phyloP scores from a whole-genome alignment of 2,888 invertebrate genomes.

The Bellardia bayeri region DNA sequence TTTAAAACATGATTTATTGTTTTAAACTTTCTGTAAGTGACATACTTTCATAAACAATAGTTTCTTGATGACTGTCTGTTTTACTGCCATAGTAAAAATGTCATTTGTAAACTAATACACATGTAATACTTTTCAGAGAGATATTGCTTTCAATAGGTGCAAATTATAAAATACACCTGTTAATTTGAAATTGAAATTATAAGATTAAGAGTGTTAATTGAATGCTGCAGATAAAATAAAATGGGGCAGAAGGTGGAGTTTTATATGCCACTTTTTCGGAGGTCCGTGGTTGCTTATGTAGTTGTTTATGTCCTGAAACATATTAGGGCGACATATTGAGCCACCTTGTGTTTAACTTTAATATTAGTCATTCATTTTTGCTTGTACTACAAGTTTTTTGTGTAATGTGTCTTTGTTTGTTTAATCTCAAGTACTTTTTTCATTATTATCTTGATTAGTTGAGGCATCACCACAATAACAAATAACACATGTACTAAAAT shows the following conservation, averaged over 20 bases:
- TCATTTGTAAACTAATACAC: neutral
- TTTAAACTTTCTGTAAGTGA: conserved; percentile 48
- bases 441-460: neutral
- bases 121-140: neutral
- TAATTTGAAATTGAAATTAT: neutral
- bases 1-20: conserved; percentile 53
- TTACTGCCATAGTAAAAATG: neutral
- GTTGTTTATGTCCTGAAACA: no score
- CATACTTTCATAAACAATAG: conserved; percentile 53
- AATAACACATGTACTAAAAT: neutral
- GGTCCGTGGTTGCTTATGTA: no score
- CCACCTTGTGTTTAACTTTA: no score
- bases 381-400: neutral
- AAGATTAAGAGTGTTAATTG: neutral
- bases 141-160: neutral
- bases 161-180: neutral
- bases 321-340: no score
- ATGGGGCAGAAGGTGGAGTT: no score
- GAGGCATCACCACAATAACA: neutral
- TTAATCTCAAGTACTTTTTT: neutral
- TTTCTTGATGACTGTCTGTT: neutral
- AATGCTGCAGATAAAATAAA: no score
- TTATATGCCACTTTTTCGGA: no score
- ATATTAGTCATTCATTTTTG: no score
- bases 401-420: neutral